Evolutionary conservation across 2,888 invertebrate genomes (phyloP), one percentile per base, ranked within the genome.

Genomic region (Pachliopta kotzebuea): DNA sequence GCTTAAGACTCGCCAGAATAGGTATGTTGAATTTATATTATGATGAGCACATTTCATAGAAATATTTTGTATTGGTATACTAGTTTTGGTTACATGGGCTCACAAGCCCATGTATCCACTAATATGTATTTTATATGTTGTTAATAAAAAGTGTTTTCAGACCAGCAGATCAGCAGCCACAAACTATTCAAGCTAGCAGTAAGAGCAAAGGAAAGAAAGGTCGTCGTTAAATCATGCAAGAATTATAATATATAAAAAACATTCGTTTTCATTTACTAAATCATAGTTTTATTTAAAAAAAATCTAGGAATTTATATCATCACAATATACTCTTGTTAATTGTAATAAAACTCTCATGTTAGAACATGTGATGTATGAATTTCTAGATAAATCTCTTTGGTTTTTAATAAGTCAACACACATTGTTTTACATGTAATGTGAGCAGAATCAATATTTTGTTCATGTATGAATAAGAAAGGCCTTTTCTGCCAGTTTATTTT

Each of bases 1-100:
- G 83, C 85, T 98, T 68, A 99, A 98, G 83, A 93, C 95, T 17
- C 93, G 98, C 52, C 95, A 95, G 73, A 92, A 92, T 68, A 88
- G 92, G 92, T 92, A 53, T 42, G 31, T 53, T 56, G 14, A 42
- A 31, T 37, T 26, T 49, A n/a, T 52, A 11, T 9, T 21, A 45
- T 45, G 0, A n/a, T 45, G 8, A 18, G 4, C 18, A 45, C 45
- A 18, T 6, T 45, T 45, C 11, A n/a, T 45, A 7, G 6, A 6
- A n/a, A n/a, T 45, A 18, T 18, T 45, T n/a, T 45, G 6, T 45
- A n/a, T n/a, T n/a, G 18, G 45, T 45, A 14, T 45, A 45, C 14
- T 2, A 45, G 4, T 52, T 21, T 52, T 52, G 18, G 20, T 9
- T 23, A 21, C 18, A 52, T 52, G 21, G n/a, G n/a, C 6, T 45